phyloP scores from a whole-genome alignment of 2,113 vertebrate genomes.

The Saimiri boliviensis region DNA sequence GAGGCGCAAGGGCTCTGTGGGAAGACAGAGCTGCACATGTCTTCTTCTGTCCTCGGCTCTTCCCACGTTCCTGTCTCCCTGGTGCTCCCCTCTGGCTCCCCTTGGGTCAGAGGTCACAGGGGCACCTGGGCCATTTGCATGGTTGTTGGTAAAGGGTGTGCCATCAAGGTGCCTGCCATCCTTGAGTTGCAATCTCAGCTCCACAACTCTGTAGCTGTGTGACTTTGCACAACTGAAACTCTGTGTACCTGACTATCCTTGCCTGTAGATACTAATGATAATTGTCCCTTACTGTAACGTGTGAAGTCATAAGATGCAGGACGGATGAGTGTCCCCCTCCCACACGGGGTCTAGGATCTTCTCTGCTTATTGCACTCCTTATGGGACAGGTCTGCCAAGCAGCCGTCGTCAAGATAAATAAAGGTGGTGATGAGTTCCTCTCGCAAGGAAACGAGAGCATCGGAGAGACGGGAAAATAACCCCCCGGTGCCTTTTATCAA shows the following conservation, averaged over 20 bases:
- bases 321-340: too few relatives aligned
- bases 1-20: too few relatives aligned
- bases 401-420: too few relatives aligned
- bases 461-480: fast-evolving
- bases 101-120: not conserved
- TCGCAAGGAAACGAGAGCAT: not conserved
- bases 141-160: not conserved
- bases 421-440: not conserved
- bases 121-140: fast-evolving
- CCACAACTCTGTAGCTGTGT: not conserved
- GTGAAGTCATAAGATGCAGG: not conserved
- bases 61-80: not conserved
- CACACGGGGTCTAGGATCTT: not conserved
- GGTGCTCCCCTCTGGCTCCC: fast-evolving
- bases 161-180: not conserved
- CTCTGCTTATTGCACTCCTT: not conserved
- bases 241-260: not conserved
- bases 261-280: not conserved
- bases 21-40: not conserved
- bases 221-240: not conserved
- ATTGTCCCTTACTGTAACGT: not conserved
- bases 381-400: not conserved
- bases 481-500: fast-evolving
- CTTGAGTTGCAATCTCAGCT: not conserved
- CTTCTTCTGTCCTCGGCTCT: not conserved